Percentiles rank a stretch among this genome's conserved stretches.
Conservation (phyloP, 2,888 invertebrate genomes). For the Hydropsyche betteni region DNA sequence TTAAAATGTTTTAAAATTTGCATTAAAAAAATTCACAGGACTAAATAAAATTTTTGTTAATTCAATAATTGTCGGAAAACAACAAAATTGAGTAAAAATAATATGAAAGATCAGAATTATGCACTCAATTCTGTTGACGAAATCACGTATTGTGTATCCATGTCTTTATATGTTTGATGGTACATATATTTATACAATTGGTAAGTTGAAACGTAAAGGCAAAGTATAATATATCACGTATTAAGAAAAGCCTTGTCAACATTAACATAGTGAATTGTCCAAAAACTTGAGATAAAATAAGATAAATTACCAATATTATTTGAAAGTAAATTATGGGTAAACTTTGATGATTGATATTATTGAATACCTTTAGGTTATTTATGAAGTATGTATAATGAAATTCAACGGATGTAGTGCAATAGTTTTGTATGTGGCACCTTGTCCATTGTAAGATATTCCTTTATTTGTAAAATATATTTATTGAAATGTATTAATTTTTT, state of each 20-base stretch:
- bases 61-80: too few species aligned
- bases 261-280: neutral
- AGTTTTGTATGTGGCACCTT: slow-evolving; percentile 68
- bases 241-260: neutral
- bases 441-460: slow-evolving; percentile 68
- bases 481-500: slow-evolving; percentile 40
- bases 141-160: too few species aligned
- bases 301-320: slow-evolving; percentile 4
- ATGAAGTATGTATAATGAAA: slow-evolving; percentile 24
- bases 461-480: slow-evolving; percentile 65
- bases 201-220: neutral
- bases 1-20: too few species aligned
- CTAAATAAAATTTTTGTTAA: too few species aligned
- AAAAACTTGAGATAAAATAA: neutral
- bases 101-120: too few species aligned
- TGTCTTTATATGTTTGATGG: too few species aligned
- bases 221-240: neutral
- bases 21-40: too few species aligned
- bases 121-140: too few species aligned
- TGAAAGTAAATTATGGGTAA: slow-evolving; percentile 3
- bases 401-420: slow-evolving; percentile 57
- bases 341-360: slow-evolving; percentile 10
- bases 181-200: too few species aligned
- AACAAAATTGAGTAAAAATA: too few species aligned
- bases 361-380: slow-evolving; percentile 10